These are phyloP conservation scores for Paradisaea rubra DNA, from an alignment of 2,113 vertebrate genomes.

Conservation along the genomic window DNA sequence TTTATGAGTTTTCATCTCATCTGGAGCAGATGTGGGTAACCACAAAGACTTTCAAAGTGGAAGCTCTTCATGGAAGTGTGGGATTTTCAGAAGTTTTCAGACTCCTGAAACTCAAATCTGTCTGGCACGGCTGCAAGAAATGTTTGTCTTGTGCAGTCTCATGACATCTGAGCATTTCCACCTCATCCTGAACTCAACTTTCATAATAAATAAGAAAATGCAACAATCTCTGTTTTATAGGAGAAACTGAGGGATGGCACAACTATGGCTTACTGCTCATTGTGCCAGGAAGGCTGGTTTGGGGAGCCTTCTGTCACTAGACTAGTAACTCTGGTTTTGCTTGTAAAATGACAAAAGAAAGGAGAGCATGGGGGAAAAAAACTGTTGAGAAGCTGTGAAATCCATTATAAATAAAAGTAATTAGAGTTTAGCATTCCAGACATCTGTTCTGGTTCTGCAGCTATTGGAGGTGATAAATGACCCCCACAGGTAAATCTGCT, in stretches of 20 bases:
- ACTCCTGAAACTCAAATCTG: neutral
- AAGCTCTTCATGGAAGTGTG: neutral
- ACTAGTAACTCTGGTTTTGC: neutral
- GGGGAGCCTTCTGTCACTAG: neutral
- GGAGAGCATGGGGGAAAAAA: neutral
- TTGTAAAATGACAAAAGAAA: neutral
- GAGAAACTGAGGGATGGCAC: neutral
- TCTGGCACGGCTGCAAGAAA: neutral
- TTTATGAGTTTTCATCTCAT: neutral
- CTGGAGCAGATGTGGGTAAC: conserved; percentile 6
- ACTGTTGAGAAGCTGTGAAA: neutral
- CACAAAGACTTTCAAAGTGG: neutral
- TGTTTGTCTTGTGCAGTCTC: neutral
- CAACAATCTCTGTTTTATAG: neutral
- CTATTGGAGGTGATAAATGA: neutral
- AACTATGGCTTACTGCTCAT: neutral
- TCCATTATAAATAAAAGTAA: neutral
- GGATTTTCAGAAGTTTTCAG: neutral
- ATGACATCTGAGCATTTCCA: neutral
- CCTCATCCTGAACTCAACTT: neutral
- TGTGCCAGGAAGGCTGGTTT: neutral
- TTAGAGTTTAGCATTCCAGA: neutral
- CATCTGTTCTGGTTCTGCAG: neutral
- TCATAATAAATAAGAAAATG: neutral
- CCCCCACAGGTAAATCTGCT: neutral